Conservation (phyloP, 2,113 vertebrate species). For the Notechis scutatus region DNA sequence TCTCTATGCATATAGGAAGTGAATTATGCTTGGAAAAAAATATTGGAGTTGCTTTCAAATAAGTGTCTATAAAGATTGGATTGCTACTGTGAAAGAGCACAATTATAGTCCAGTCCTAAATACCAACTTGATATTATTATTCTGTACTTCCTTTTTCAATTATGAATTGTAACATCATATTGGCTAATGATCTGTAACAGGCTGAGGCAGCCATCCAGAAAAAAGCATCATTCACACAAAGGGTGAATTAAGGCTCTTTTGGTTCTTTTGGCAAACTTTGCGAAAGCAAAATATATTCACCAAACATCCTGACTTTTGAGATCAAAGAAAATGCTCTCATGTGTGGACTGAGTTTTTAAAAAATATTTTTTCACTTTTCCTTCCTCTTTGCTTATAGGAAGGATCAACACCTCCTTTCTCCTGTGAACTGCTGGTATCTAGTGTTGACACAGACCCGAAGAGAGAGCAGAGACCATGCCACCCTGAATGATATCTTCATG, state of each 20-base stretch:
- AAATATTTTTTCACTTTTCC: background rate
- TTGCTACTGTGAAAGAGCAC: background rate
- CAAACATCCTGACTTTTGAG: accelerated
- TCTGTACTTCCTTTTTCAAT: background rate
- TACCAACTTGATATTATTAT: background rate
- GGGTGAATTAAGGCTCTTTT: accelerated
- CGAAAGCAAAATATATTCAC: background rate
- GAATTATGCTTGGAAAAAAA: background rate
- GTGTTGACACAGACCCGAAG: conserved; percentile 92
- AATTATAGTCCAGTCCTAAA: background rate
- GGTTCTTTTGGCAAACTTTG: accelerated
- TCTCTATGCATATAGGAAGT: background rate
- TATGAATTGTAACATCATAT: background rate
- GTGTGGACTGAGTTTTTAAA: background rate
- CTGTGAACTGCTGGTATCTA: conserved; percentile 98
- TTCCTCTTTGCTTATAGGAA: conserved; percentile 73
- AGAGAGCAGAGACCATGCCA: conserved; percentile 95
- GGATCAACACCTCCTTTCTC: conserved; percentile 93
- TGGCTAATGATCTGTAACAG: background rate
- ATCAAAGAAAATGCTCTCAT: accelerated
- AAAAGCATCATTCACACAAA: background rate
- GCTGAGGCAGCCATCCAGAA: accelerated
- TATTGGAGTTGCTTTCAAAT: background rate
- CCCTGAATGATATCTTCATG: conserved; percentile 95
- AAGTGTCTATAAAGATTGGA: background rate